Conservation (phyloP, 92 coral and sea anemone genomes). For the Epizoanthus rinbou region DNA sequence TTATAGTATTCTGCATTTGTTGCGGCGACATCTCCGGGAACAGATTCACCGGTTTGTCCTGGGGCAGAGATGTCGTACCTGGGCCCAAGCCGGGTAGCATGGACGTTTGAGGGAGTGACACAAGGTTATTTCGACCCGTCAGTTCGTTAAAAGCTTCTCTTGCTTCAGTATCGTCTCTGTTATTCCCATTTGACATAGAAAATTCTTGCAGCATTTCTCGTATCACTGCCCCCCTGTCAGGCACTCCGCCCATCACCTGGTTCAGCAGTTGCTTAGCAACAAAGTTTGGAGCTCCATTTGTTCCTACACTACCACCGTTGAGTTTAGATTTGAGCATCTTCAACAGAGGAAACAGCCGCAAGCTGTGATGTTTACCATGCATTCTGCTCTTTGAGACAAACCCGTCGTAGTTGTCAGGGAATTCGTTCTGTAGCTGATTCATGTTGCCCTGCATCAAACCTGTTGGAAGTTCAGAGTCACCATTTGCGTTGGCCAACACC, state of each 20-base stretch:
- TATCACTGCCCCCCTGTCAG: conserved; percentile 80
- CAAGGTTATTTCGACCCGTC: conserved; percentile 64
- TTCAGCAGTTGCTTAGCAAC: conserved; percentile 64
- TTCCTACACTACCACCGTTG: conserved; percentile 41
- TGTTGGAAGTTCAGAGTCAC: conserved; percentile 36
- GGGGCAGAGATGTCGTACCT: conserved; percentile 20
- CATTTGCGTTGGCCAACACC: background rate
- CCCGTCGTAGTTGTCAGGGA: conserved; percentile 58
- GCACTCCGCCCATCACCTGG: conserved; percentile 70
- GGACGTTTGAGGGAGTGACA: conserved; percentile 22
- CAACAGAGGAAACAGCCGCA: conserved; percentile 70
- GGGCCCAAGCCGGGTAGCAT: conserved; percentile 29
- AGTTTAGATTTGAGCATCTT: conserved; percentile 61
- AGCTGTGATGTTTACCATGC: conserved; percentile 40
- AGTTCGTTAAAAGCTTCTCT: conserved; percentile 76
- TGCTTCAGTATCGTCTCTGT: conserved; percentile 65
- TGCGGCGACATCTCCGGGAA: conserved; percentile 15
- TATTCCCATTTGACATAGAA: conserved; percentile 71
- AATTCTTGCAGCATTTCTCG: conserved; percentile 89
- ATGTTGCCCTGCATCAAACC: conserved; percentile 3
- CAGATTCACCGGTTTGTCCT: conserved; percentile 14
- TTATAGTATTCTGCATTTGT: background rate
- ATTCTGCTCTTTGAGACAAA: conserved; percentile 30
- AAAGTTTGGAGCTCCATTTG: conserved; percentile 47
- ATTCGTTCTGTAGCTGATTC: conserved; percentile 49